Percentiles rank a stretch among this genome's conserved stretches.
Evolutionary conservation across 2,797 vertebrate genomes (phyloP).

Genomic region (Labroides dimidiatus): DNA sequence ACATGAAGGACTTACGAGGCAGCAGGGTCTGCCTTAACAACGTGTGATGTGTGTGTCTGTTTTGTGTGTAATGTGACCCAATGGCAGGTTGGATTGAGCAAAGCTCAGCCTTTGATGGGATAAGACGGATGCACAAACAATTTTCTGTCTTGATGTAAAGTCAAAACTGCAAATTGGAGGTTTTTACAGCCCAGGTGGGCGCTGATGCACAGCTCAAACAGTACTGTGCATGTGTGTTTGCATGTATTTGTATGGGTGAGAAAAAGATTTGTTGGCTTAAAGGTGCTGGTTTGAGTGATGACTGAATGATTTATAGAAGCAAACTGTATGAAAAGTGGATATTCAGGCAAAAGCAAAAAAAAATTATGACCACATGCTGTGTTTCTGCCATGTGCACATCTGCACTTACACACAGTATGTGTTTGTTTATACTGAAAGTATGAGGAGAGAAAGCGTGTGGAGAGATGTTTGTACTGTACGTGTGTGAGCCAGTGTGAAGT

Average conservation of each 20-base stretch:
- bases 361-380: slow-evolving; percentile 71
- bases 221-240: slow-evolving; percentile 43
- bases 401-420: slow-evolving; percentile 58
- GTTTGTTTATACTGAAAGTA: slow-evolving; percentile 60
- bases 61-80: slow-evolving; percentile 58
- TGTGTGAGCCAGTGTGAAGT: slow-evolving; percentile 54
- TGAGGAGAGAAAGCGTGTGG: slow-evolving; percentile 44
- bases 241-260: slow-evolving; percentile 37
- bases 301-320: slow-evolving; percentile 65
- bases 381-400: slow-evolving; percentile 68
- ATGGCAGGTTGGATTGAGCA: slow-evolving; percentile 52
- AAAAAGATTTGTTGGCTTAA: slow-evolving; percentile 49
- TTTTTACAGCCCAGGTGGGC: slow-evolving; percentile 49
- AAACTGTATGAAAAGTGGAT: slow-evolving; percentile 55
- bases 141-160: slow-evolving; percentile 49
- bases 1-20: slow-evolving; percentile 72
- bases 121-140: slow-evolving; percentile 48
- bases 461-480: slow-evolving; percentile 58
- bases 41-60: slow-evolving; percentile 68
- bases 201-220: slow-evolving; percentile 47
- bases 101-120: slow-evolving; percentile 46
- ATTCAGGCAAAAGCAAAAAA: slow-evolving; percentile 42
- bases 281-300: slow-evolving; percentile 56
- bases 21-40: slow-evolving; percentile 55
- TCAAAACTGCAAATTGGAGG: slow-evolving; percentile 40